A percentile compares a stretch with the other conserved stretches of the same genome.
phyloP scores from a whole-genome alignment of 2,888 invertebrate species.

The Melinaea menophilus region DNA sequence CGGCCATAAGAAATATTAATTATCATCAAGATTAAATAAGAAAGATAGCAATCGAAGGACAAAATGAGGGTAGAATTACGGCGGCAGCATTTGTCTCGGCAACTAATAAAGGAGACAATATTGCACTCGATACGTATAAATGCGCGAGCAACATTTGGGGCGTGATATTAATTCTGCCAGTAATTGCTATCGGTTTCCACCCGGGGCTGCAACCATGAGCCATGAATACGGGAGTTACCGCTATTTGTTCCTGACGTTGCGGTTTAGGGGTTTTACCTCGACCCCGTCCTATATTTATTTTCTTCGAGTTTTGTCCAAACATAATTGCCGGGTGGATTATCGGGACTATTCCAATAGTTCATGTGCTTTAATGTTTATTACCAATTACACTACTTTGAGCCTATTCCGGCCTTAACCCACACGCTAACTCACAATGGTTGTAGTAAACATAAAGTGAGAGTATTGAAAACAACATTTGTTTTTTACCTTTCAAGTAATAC shows the following conservation, averaged over 20 bases:
- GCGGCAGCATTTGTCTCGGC: slow-evolving; percentile 70
- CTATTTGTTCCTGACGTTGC: slow-evolving; percentile 77
- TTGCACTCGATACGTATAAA: slow-evolving; percentile 78
- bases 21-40: slow-evolving; percentile 71
- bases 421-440: not conserved
- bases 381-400: slow-evolving; percentile 46
- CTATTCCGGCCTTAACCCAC: slow-evolving; percentile 29
- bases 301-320: slow-evolving; percentile 69
- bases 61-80: slow-evolving; percentile 66
- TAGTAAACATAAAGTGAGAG: too few relatives aligned
- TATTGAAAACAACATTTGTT: too few relatives aligned
- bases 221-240: slow-evolving; percentile 77
- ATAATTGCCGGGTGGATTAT: slow-evolving; percentile 63
- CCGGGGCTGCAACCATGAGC: slow-evolving; percentile 73
- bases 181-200: slow-evolving; percentile 77
- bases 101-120: slow-evolving; percentile 78
- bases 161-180: slow-evolving; percentile 76
- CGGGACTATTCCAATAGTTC: slow-evolving; percentile 55
- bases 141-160: slow-evolving; percentile 75
- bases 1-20: slow-evolving; percentile 62
- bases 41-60: slow-evolving; percentile 62
- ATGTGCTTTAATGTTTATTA: slow-evolving; percentile 50
- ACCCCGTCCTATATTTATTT: slow-evolving; percentile 70
- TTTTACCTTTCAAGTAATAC: too few relatives aligned
- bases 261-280: slow-evolving; percentile 71